Evolutionary conservation across 2,113 vertebrate species (phyloP).

Genomic region (Hemicordylus capensis): DNA sequence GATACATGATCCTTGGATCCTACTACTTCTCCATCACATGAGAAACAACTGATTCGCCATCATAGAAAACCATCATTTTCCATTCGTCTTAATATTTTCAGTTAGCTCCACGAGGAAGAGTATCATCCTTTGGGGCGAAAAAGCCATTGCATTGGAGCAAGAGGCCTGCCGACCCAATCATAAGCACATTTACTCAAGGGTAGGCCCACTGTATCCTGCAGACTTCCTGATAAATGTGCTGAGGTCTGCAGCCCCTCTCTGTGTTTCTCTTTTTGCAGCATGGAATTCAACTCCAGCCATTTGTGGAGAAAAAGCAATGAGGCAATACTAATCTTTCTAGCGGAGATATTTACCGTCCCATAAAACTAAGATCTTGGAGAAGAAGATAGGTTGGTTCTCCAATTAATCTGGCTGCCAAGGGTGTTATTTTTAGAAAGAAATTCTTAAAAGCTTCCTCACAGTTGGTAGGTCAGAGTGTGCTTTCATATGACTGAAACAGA

Average conservation of each 20-base stretch:
- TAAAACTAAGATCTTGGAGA: not conserved
- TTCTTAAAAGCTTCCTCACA: not conserved
- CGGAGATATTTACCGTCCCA: constrained; percentile 6
- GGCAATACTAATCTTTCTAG: constrained; percentile 6
- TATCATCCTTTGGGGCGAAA: not conserved
- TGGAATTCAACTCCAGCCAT: not conserved
- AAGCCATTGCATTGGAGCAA: not conserved
- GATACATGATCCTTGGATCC: too few relatives aligned
- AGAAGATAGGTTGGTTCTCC: not conserved
- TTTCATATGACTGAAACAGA: not conserved
- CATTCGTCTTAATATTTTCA: not conserved
- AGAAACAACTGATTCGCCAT: too few relatives aligned
- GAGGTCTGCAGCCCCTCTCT: too few relatives aligned
- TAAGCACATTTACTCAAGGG: not conserved
- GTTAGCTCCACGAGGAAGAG: not conserved
- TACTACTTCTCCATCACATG: too few relatives aligned
- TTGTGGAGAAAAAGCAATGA: constrained; percentile 11
- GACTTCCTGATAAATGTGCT: not conserved
- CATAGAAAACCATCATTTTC: not conserved
- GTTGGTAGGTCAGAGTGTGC: not conserved
- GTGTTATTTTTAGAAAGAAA: not conserved
- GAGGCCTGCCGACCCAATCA: not conserved
- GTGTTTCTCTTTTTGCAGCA: not conserved
- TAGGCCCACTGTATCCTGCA: not conserved
- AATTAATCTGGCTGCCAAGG: not conserved